Percentiles rank a stretch among this genome's conserved stretches.
These are phyloP conservation scores for Pantala flavescens DNA, from an alignment of 1,140 invertebrate genomes.

Conservation along the genomic window DNA sequence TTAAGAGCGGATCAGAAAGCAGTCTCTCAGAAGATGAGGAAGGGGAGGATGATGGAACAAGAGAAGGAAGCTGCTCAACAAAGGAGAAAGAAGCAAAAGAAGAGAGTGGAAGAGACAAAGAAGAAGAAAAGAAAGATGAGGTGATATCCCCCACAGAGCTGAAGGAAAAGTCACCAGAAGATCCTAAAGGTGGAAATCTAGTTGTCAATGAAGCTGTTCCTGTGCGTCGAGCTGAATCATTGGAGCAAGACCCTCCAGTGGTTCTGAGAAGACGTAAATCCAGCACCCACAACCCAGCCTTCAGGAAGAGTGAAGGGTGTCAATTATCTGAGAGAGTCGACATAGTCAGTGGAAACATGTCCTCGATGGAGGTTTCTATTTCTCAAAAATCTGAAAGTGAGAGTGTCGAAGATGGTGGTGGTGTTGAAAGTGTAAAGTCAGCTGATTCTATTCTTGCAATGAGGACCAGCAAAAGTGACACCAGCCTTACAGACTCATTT, in stretches of 20 bases:
- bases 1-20: conserved; percentile 75
- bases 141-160: conserved; percentile 17
- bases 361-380: conserved; percentile 8
- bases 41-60: conserved; percentile 43
- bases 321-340: conserved; percentile 19
- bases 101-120: background rate
- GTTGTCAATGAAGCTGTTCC: background rate
- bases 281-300: conserved; percentile 50
- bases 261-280: conserved; percentile 44
- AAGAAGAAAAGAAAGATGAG: background rate
- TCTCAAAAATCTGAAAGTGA: conserved; percentile 29
- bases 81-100: conserved; percentile 45
- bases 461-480: conserved; percentile 78
- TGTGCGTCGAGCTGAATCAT: background rate
- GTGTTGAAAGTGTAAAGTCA: conserved; percentile 15
- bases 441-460: conserved; percentile 34
- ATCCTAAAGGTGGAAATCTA: background rate
- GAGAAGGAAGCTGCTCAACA: background rate
- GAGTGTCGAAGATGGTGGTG: conserved; percentile 30
- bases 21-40: conserved; percentile 61
- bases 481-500: conserved; percentile 82
- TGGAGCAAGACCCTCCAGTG: conserved; percentile 30
- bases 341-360: conserved; percentile 25
- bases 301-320: conserved; percentile 55
- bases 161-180: background rate